Percentiles rank a stretch among this genome's conserved stretches.
phyloP scores from a whole-genome alignment of 2,888 invertebrate genomes.

The Dioctria linearis region DNA sequence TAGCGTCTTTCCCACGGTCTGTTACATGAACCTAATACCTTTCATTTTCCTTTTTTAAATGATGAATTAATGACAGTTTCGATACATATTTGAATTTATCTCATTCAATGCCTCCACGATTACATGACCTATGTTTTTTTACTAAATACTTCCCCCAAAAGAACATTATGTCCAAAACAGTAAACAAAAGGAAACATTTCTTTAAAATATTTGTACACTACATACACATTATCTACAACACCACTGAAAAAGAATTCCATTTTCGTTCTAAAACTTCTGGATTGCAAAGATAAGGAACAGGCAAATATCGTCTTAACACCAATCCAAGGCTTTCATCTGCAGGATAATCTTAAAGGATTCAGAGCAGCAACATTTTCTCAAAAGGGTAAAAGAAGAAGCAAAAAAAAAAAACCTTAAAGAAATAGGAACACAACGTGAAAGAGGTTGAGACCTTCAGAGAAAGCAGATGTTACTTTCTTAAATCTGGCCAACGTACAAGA shows the following conservation, averaged over 20 bases:
- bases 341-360: conserved; percentile 33
- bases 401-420: conserved; percentile 20
- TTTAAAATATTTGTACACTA: too few relatives aligned
- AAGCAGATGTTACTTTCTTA: conserved; percentile 30
- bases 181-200: too few relatives aligned
- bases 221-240: not conserved
- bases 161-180: too few relatives aligned
- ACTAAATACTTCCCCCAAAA: too few relatives aligned
- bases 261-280: conserved; percentile 14
- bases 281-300: conserved; percentile 28
- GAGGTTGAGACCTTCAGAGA: conserved; percentile 3
- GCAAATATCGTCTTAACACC: conserved; percentile 44
- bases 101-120: too few relatives aligned
- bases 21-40: too few relatives aligned
- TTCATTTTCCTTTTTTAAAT: too few relatives aligned
- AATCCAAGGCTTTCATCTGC: conserved; percentile 34
- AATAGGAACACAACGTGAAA: conserved; percentile 36
- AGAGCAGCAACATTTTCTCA: not conserved
- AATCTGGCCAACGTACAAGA: conserved; percentile 45
- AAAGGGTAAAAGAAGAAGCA: not conserved
- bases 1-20: too few relatives aligned
- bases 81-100: too few relatives aligned
- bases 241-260: conserved; percentile 25
- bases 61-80: too few relatives aligned
- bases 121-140: too few relatives aligned